Evolutionary conservation across 23 tunicate species (phyloP).

Genomic region (Phallusia fumigata): DNA sequence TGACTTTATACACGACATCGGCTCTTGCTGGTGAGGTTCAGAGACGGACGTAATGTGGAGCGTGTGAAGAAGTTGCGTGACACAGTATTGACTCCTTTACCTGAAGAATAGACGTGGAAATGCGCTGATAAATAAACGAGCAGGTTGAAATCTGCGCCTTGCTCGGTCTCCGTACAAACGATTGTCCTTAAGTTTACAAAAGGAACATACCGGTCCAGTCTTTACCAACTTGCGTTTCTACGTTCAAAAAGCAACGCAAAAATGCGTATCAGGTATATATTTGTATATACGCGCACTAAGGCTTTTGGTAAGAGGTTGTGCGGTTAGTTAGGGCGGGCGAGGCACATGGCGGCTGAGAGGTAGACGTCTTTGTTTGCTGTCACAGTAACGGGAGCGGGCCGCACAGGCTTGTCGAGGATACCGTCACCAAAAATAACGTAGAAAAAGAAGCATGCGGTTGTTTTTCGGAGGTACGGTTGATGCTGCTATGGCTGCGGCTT

Average conservation of each 20-base stretch:
- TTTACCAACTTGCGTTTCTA: too few species aligned
- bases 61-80: neutral
- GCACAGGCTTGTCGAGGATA: neutral
- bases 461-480: neutral
- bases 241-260: too few species aligned
- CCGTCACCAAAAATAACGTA: too few species aligned
- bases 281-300: neutral
- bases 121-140: too few species aligned
- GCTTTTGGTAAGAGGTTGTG: neutral
- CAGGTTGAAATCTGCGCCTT: too few species aligned
- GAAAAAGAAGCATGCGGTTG: neutral
- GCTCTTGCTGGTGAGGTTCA: too few species aligned
- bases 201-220: too few species aligned
- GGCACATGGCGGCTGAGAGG: conserved; percentile 1
- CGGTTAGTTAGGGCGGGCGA: neutral
- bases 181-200: too few species aligned
- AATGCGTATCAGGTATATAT: too few species aligned
- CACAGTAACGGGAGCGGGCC: neutral
- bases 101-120: neutral
- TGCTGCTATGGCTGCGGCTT: neutral
- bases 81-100: neutral
- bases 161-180: too few species aligned
- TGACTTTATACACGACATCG: too few species aligned
- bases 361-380: neutral
- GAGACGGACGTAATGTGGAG: too few species aligned